These are phyloP conservation scores for Bujurquina vittata DNA, from an alignment of 2,113 vertebrate species.

Conservation along the genomic window DNA sequence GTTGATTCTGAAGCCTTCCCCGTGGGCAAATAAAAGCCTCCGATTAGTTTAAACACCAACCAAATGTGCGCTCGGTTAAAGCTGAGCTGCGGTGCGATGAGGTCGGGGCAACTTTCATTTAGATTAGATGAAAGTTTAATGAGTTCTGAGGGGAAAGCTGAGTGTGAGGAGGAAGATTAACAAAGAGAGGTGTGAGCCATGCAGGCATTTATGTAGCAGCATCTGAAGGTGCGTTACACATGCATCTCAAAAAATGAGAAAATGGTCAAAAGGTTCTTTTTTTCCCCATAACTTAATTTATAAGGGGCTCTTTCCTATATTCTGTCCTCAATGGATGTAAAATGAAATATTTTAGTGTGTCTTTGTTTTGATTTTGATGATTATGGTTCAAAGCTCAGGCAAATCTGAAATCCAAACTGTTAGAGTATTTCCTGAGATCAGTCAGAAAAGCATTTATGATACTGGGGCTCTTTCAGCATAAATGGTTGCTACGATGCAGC, in stretches of 20 bases:
- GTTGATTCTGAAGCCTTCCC: slow-evolving; percentile 8
- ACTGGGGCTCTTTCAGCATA: no score
- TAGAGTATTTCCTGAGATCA: background rate
- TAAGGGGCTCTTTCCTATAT: rapidly evolving
- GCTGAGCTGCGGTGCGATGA: background rate
- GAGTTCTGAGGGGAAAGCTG: slow-evolving; percentile 2
- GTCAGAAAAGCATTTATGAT: background rate
- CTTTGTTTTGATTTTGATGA: background rate
- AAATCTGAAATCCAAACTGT: background rate
- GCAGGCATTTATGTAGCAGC: background rate
- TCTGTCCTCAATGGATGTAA: background rate
- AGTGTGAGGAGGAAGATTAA: background rate
- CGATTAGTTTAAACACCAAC: background rate
- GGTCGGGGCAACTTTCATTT: background rate
- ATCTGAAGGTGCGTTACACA: background rate
- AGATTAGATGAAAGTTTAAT: slow-evolving; percentile 34
- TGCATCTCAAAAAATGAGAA: rapidly evolving
- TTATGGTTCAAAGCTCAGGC: background rate
- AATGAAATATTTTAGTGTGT: no score
- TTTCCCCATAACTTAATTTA: background rate
- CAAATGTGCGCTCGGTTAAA: slow-evolving; percentile 1
- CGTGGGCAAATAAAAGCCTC: background rate
- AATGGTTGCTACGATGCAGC: no score
- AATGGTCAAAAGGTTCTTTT: background rate
- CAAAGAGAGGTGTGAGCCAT: background rate